Conservation (phyloP, 2,797 vertebrate genomes). For the Novumbra hubbsi region DNA sequence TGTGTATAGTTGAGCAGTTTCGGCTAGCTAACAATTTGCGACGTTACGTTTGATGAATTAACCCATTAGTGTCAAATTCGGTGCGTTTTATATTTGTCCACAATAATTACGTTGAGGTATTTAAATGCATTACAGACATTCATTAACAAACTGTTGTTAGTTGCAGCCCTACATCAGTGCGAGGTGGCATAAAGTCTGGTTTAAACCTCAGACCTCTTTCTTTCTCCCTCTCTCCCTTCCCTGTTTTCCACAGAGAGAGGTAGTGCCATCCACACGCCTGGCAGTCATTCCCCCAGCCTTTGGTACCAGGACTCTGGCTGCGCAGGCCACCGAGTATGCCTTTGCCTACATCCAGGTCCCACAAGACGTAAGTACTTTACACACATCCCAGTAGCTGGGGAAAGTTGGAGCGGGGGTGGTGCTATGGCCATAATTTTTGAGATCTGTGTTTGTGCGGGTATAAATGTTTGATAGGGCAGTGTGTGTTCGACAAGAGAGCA, state of each 20-base stretch:
- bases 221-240: not conserved
- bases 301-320: conserved; percentile 82
- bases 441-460: conserved; percentile 14
- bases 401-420: not conserved
- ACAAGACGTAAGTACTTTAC: conserved; percentile 84
- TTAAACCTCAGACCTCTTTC: not conserved
- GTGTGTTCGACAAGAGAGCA: not conserved
- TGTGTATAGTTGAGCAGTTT: no score
- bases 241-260: conserved; percentile 82
- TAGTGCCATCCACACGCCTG: conserved; percentile 82
- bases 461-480: conserved; percentile 30
- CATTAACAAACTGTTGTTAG: no score
- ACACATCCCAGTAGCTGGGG: not conserved
- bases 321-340: conserved; percentile 90
- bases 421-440: not conserved
- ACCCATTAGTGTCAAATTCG: no score
- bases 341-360: conserved; percentile 95
- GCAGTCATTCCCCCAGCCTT: conserved; percentile 86
- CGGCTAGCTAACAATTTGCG: no score
- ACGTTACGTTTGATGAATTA: no score
- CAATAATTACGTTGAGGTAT: no score
- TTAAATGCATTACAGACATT: no score
- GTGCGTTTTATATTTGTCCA: no score
- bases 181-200: not conserved
- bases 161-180: not conserved